Conservation (phyloP, 2,797 vertebrate species). For the Perodicticus potto region DNA sequence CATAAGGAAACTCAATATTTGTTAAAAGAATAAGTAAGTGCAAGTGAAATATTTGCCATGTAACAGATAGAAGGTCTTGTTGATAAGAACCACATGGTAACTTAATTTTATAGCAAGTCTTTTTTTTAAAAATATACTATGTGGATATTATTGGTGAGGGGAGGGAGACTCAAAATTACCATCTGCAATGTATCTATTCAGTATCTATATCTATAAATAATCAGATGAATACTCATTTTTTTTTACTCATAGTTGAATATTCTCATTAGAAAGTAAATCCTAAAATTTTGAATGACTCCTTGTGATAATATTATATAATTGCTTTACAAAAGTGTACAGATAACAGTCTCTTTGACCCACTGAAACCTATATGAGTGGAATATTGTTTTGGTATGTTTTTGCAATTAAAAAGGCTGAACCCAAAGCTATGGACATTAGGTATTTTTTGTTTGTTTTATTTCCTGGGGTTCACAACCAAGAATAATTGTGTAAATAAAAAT, state of each 20-base stretch:
- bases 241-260: neutral
- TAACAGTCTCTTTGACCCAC: neutral
- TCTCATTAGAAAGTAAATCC: neutral
- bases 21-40: neutral
- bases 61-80: neutral
- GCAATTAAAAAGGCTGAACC: neutral
- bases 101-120: neutral
- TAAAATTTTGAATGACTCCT: neutral
- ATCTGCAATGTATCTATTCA: neutral
- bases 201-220: neutral
- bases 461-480: neutral
- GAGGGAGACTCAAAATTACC: neutral
- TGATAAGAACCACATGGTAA: neutral
- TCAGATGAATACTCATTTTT: neutral
- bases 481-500: constrained; percentile 29
- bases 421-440: neutral
- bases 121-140: neutral
- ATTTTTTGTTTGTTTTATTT: neutral
- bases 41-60: neutral
- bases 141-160: neutral
- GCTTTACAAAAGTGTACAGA: neutral
- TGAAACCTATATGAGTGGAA: neutral
- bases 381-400: neutral
- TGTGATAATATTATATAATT: neutral
- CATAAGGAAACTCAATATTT: neutral